These are phyloP conservation scores for Eidolon helvum DNA, from an alignment of 2,113 vertebrate genomes.

Conservation along the genomic window DNA sequence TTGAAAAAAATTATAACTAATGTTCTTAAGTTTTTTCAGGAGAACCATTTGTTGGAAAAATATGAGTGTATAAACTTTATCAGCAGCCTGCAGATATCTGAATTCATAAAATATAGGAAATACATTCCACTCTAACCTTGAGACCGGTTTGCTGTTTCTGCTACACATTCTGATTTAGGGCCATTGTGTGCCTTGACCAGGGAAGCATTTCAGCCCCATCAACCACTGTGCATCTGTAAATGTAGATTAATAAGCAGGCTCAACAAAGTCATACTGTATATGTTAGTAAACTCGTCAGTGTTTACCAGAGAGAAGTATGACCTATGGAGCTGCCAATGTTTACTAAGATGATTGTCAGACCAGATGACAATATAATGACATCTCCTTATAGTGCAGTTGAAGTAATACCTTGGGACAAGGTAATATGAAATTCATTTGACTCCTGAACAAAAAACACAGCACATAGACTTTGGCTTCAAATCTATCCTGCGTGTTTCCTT, in stretches of 20 bases:
- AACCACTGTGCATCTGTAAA: conserved; percentile 56
- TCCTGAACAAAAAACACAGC: conserved; percentile 49
- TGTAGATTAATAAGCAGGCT: conserved; percentile 72
- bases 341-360: conserved; percentile 82
- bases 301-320: conserved; percentile 68
- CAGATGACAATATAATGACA: conserved; percentile 78
- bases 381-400: conserved; percentile 81
- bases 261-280: conserved; percentile 69
- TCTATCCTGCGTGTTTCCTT: conserved; percentile 56
- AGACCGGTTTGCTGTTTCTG: neutral
- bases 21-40: neutral
- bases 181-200: neutral
- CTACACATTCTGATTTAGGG: neutral
- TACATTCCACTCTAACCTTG: neutral
- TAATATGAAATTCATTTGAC: conserved; percentile 81
- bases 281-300: conserved; percentile 83
- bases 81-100: neutral
- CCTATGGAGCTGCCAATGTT: conserved; percentile 74
- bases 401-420: conserved; percentile 80
- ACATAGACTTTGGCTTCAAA: conserved; percentile 64
- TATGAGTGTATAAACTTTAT: neutral
- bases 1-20: neutral
- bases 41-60: neutral
- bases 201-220: neutral
- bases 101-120: neutral